Base-by-base conservation (phyloP, 2,113 vertebrate species). In the Sinocyclocheilus grahami region DNA sequence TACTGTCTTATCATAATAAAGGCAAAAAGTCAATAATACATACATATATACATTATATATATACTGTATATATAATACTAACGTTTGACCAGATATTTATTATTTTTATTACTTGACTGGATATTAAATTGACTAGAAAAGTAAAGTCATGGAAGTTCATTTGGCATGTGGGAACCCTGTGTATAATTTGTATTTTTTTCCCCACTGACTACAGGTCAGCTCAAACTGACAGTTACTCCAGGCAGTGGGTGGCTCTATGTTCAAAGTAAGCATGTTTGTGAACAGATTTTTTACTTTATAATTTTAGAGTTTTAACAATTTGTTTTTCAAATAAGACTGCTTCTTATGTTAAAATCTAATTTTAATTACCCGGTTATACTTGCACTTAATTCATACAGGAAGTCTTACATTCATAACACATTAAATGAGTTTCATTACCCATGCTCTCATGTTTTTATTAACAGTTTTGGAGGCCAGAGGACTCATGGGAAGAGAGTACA, bases 381-480 rank as follows among this genome's bases (percentile, higher is more conserved):
- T 58, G 1, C 18, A 37, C 2, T 62, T 37, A 62, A 37, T 78
- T 30, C 27, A 78, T 58, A 58, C 4, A 58, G 51, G 14, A 58
- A 78, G 53, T 33, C 8, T 55, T 78, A 33, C 51, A 58, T 58
- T 78, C 13, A 58, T 80, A 63, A 24, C n/a, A 27, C 13, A 77
- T 27, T 48, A 27, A 27, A 51, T 46, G 3, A 48, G n/a, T 2
- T 53, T 22, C 30, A 20, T 30, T 33, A 24, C 27, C 27, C 6
- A 51, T 51, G 20, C 12, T 77, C 24, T 27, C 60, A 51, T 69
- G 63, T 67, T 83, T 67, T 53, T 13, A 11, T 79, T 22, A 12
- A 86, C 90, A 98, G 97, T 98, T 84, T 91, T 96, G 27, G 94
- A 97, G 92, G 96, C 95, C 60, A 95, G 93, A 88, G 95, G 92